Conservation (phyloP, 2,113 vertebrate genomes). For the Caretta caretta region DNA sequence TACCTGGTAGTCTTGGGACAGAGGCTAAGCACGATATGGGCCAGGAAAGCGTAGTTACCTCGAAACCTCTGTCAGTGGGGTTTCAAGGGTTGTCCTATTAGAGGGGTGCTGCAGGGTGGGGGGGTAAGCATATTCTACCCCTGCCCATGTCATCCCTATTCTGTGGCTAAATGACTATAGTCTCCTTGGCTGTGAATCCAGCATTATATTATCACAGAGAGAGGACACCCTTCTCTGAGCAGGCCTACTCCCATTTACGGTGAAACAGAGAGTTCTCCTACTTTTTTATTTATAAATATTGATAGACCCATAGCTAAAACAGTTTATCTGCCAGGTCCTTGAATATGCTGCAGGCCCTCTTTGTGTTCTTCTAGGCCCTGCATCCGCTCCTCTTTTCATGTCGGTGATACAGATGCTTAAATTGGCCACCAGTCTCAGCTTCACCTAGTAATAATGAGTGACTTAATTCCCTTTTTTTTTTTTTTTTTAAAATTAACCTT, state of each 20-base stretch:
- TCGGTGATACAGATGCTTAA: not conserved
- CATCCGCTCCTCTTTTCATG: not conserved
- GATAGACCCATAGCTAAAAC: not conserved
- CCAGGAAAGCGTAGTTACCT: not conserved
- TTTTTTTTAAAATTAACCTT: not conserved
- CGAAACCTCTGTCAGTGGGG: not conserved
- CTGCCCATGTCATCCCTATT: not conserved
- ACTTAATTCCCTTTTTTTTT: not conserved
- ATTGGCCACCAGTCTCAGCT: not conserved
- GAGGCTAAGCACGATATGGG: not conserved
- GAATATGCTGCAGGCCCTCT: not conserved
- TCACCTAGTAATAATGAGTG: not conserved
- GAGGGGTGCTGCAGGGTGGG: not conserved
- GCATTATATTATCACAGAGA: not conserved
- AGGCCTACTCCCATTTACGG: not conserved
- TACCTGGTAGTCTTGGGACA: not conserved
- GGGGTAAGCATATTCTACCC: not conserved
- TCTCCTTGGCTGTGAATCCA: not conserved
- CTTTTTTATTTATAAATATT: not conserved
- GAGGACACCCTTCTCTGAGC: not conserved
- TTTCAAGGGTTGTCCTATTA: no score
- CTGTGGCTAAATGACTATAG: not conserved
- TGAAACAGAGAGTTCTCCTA: not conserved
- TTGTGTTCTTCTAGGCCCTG: not conserved
- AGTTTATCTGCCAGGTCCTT: not conserved